Evolutionary conservation across 2,888 invertebrate genomes (phyloP).

Genomic region (Meloe dianella): DNA sequence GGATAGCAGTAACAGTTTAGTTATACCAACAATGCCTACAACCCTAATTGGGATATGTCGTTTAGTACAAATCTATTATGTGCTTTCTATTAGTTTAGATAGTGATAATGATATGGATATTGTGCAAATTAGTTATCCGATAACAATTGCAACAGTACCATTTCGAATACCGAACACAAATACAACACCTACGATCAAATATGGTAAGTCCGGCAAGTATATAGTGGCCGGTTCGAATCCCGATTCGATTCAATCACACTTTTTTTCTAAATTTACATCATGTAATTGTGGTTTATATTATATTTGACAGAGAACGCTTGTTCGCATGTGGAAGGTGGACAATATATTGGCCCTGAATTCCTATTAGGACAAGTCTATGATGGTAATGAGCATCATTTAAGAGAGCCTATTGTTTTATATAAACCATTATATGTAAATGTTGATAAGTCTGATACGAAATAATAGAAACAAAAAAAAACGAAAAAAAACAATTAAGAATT

Average conservation of each 20-base stretch:
- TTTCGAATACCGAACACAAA: conserved; percentile 71
- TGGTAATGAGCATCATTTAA: conserved; percentile 63
- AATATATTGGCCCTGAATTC: conserved; percentile 79
- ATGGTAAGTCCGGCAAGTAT: conserved; percentile 63
- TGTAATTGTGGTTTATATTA: too few relatives aligned
- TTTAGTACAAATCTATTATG: conserved; percentile 71
- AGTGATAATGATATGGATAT: conserved; percentile 74
- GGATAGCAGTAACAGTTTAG: conserved; percentile 70
- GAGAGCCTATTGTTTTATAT: conserved; percentile 69
- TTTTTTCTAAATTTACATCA: too few relatives aligned
- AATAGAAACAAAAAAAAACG: conserved; percentile 18
- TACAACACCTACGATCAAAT: conserved; percentile 66
- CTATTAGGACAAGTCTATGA: conserved; percentile 80
- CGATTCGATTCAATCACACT: too few relatives aligned
- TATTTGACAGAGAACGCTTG: conserved; percentile 75
- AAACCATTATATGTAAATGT: conserved; percentile 68
- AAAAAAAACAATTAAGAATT: background rate
- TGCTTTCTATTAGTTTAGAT: conserved; percentile 73
- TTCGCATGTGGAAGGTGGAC: conserved; percentile 77
- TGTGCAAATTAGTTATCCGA: conserved; percentile 74
- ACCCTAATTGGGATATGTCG: conserved; percentile 75
- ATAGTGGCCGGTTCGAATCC: too few relatives aligned
- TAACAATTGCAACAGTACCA: conserved; percentile 78
- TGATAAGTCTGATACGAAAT: conserved; percentile 48
- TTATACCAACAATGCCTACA: conserved; percentile 77